Evolutionary conservation across 2,888 invertebrate genomes (phyloP), one percentile per base, ranked within the genome.

Genomic region (Linnaemya vulpina): DNA sequence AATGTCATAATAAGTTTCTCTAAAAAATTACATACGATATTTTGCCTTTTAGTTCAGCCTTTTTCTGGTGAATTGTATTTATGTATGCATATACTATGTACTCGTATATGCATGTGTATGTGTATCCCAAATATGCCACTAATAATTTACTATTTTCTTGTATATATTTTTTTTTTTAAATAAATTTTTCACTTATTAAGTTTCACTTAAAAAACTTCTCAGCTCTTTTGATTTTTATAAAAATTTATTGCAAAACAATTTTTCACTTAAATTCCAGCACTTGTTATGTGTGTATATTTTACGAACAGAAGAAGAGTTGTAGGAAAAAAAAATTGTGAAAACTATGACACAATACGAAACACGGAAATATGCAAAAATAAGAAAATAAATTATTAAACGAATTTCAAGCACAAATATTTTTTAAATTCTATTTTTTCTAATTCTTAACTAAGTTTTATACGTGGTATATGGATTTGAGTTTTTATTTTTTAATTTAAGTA

Each of bases 1-100:
- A 70, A 76, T 76, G 82, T 49, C 63, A 82, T 82, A 81, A 81
- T 70, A 70, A 22, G 13, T 62, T 68, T 60, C 10, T 35, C 53
- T 30, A 35, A 11, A 30, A 17, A 17, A 13, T 30, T 46, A 5
- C 46, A 46, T n/a, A 22, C 9, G 38, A 11, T 58, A n/a, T 30
- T 30, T 58, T 30, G 15, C 30, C n/a, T 11, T 22, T 8, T 8
- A 3, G 15, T 63, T 65, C 13, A 46, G 13, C 25, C 15, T 65
- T 46, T 60, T 60, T 38, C 20, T 20, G 17, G 60, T 60, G 38
- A 60, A 3, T 30, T 30, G 30, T 30, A 30, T 30, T 30, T 5
- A 30, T 30, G 30, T 30, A 30, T 30, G 30, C n/a, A n/a, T n/a
- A n/a, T n/a, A n/a, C n/a, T n/a, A n/a, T n/a, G n/a, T n/a, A n/a